These are phyloP conservation scores for Hippasteria phrygiana DNA, from an alignment of 53 echinoderm and acorn worm genomes.

Conservation along the genomic window DNA sequence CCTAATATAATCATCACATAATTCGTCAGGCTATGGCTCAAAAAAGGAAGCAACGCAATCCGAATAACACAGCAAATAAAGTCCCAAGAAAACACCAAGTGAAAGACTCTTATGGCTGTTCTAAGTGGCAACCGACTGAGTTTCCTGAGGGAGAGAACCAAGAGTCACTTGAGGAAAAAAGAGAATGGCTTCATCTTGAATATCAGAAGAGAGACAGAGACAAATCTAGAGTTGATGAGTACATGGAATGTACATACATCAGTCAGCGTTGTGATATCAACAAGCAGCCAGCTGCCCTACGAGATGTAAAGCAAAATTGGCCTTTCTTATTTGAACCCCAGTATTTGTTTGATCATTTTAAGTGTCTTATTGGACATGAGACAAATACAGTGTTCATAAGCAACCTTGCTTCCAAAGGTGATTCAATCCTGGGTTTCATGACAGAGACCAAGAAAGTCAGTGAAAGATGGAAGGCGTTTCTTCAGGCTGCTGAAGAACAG, in stretches of 20 bases:
- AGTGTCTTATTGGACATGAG: slow-evolving; percentile 6
- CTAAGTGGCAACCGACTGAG: neutral
- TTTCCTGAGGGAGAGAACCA: slow-evolving; percentile 29
- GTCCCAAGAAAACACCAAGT: neutral
- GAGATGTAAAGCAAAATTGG: neutral
- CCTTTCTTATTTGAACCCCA: slow-evolving; percentile 4
- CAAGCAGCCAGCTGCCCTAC: slow-evolving; percentile 11
- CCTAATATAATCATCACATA: slow-evolving; percentile 14
- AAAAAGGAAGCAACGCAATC: neutral
- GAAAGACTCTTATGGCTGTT: slow-evolving; percentile 21
- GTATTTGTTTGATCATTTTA: neutral
- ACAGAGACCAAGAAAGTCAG: neutral
- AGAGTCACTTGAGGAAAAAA: neutral
- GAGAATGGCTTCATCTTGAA: slow-evolving; percentile 20
- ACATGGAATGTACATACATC: slow-evolving; percentile 15
- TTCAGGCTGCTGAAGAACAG: neutral
- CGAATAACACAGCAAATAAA: neutral
- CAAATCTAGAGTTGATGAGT: neutral
- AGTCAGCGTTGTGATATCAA: neutral
- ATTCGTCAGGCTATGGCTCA: slow-evolving; percentile 13
- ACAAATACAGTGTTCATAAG: neutral
- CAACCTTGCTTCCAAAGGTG: neutral
- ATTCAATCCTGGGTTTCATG: slow-evolving; percentile 1
- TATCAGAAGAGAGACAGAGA: slow-evolving; percentile 20
- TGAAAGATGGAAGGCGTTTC: neutral